Base-by-base conservation (phyloP, 2,888 invertebrate species). In the Deilephila elpenor region DNA sequence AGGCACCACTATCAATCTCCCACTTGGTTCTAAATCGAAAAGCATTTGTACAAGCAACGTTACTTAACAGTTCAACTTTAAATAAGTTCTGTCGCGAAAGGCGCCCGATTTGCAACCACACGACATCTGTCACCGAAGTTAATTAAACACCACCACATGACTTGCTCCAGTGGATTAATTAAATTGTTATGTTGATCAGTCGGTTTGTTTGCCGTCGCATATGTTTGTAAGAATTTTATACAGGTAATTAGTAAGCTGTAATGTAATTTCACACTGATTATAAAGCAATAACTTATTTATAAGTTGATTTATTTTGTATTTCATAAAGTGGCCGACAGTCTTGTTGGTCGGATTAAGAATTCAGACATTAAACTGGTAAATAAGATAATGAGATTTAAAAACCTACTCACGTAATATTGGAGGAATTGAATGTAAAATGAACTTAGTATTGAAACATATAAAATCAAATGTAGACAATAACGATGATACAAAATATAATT, bases 61-160 rank as follows among this genome's bases (percentile, higher is more conserved):
- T 56, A 56, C 51, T 67, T 51, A 51, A 17, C 67, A 67, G 51
- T 71, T 71, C 20, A 59, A 67, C 59, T 73, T 70, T 59, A 59
- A 51, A 73, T 32, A 70, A 70, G 71, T 71, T 60, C 61, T 53
- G 19, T 71, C 56, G 56, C n/a, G 56, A 71, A 71, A 32, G 56
- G 32, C n/a, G 56, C 70, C 17, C 32, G 20, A 56, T 71, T 32
- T 17, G 51, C 70, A 70, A 64, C 53, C 44, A 72, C 53, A 29
- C 72, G 72, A 72, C 72, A 72, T 72, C 72, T 72, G 72, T 72
- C 72, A 72, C 61, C n/a, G 19, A 51, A 72, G 51, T 72, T 72
- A 72, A 72, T 72, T 72, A 72, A 51, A 61, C 60, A n/a, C 44
- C 61, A 44, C 60, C 72, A 72, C 72, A 61, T 61, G 72, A 29